Conservation (phyloP, 1,140 invertebrate genomes). For the Paralvinella palmiformis region DNA sequence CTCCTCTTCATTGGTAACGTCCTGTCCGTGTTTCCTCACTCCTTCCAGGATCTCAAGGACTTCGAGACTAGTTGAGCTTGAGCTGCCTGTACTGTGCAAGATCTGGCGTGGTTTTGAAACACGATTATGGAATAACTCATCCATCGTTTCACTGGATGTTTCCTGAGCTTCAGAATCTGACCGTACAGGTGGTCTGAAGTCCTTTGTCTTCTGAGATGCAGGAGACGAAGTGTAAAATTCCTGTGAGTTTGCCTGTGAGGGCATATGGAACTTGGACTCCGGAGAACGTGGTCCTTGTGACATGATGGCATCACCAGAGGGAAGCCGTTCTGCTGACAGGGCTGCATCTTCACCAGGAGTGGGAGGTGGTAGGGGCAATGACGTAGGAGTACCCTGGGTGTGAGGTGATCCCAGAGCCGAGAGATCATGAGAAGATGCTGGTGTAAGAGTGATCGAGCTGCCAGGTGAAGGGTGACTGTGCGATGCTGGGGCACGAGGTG, state of each 20-base stretch:
- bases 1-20: slow-evolving; percentile 40
- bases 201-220: not conserved
- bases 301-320: not conserved
- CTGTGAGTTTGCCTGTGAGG: not conserved
- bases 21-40: slow-evolving; percentile 13
- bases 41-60: slow-evolving; percentile 71
- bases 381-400: slow-evolving; percentile 15
- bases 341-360: slow-evolving; percentile 64
- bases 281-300: not conserved
- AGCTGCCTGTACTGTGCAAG: slow-evolving; percentile 32
- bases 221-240: not conserved
- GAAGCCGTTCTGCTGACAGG: not conserved
- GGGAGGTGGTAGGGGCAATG: slow-evolving; percentile 20
- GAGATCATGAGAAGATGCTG: slow-evolving; percentile 20
- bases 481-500: too few relatives aligned
- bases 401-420: slow-evolving; percentile 3
- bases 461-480: slow-evolving; percentile 27
- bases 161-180: too few relatives aligned
- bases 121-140: not conserved
- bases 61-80: slow-evolving; percentile 66
- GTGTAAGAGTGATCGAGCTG: slow-evolving; percentile 33
- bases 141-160: too few relatives aligned
- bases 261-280: not conserved
- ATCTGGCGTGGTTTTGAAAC: slow-evolving; percentile 8
- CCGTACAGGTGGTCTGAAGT: too few relatives aligned